Conservation (phyloP, 2,888 invertebrate species). For the Strigamia maritima region DNA sequence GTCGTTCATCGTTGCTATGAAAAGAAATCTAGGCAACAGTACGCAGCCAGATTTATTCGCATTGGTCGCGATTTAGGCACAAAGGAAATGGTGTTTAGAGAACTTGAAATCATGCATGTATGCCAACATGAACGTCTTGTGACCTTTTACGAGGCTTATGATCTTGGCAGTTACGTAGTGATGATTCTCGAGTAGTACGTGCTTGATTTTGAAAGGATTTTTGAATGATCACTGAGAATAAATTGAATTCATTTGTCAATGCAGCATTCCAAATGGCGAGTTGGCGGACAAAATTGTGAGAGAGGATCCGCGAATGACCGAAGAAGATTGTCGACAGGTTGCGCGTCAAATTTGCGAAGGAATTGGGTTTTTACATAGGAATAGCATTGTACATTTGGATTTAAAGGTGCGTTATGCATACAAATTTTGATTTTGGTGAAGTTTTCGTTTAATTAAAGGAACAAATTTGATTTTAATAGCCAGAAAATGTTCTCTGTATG, state of each 20-base stretch:
- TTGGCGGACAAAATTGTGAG: conserved; percentile 88
- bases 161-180: conserved; percentile 36
- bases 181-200: conserved; percentile 39
- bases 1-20: conserved; percentile 37
- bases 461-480: conserved; percentile 56
- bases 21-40: conserved; percentile 24
- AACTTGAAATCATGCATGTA: conserved; percentile 35
- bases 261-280: conserved; percentile 86
- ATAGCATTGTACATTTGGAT: conserved; percentile 81
- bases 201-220: not conserved
- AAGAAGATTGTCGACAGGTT: conserved; percentile 74
- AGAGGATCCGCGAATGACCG: conserved; percentile 87
- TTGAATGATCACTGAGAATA: not conserved
- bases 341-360: conserved; percentile 89
- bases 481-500: conserved; percentile 91
- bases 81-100: conserved; percentile 36
- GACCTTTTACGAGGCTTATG: conserved; percentile 31
- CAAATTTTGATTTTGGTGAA: not conserved
- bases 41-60: conserved; percentile 37
- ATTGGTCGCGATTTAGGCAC: conserved; percentile 37
- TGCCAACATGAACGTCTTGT: conserved; percentile 31
- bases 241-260: conserved; percentile 60
- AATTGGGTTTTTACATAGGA: conserved; percentile 80
- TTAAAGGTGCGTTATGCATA: conserved; percentile 59
- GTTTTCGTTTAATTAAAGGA: not conserved